phyloP scores from a whole-genome alignment of 37 sponge, comb jelly and placozoan genomes.

The Beroe forskalii region DNA sequence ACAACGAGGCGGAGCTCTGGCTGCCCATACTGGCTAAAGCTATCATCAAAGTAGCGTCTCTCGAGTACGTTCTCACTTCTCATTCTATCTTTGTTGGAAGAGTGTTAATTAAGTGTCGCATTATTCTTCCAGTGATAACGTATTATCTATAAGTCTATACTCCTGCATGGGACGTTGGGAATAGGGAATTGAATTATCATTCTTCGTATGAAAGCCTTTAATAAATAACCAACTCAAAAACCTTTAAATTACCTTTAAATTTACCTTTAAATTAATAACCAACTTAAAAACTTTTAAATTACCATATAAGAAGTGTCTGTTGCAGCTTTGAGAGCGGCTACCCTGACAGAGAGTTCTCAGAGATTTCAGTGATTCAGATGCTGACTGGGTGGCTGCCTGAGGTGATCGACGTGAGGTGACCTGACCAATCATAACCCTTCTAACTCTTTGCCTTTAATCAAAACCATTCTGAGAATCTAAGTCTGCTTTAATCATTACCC shows the following conservation, averaged over 20 bases:
- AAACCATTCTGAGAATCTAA: background rate
- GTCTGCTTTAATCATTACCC: background rate
- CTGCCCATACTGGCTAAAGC: constrained; percentile 85
- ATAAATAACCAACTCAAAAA: no score
- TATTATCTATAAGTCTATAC: no score
- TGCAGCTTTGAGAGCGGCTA: constrained; percentile 63
- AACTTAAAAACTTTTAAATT: no score
- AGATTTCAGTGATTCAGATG: constrained; percentile 77
- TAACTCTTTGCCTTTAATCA: background rate
- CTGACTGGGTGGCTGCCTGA: constrained; percentile 88
- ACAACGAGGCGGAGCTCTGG: constrained; percentile 81
- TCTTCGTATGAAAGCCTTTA: no score
- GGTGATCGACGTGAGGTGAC: constrained; percentile 37
- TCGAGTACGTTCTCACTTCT: constrained; percentile 78
- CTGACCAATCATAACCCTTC: background rate
- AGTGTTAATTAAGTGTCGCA: no score
- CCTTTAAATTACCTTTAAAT: no score
- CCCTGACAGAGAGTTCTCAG: constrained; percentile 70
- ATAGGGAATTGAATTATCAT: no score
- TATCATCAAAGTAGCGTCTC: constrained; percentile 81
- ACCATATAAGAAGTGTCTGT: no score
- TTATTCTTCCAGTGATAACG: no score
- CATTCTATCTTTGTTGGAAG: no score
- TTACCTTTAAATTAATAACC: no score
- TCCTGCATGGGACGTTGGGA: no score